Evolutionary conservation across 1,140 invertebrate species (phyloP), one percentile per base, ranked within the genome.

Genomic region (Aphaenogaster rudis): DNA sequence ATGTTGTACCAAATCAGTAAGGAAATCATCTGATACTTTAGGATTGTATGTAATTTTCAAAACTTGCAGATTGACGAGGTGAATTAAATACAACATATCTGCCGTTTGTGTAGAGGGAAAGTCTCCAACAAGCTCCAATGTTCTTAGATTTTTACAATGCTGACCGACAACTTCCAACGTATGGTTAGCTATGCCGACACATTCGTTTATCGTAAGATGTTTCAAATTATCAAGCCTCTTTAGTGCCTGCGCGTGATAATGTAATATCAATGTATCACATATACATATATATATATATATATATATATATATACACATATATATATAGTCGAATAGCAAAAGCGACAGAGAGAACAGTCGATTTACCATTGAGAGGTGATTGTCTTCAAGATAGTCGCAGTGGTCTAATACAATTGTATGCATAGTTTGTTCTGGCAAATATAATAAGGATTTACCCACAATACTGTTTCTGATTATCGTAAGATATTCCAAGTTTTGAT

Each of bases 401-500:
- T 82, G 3, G 6, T 69, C 11, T 8, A 95, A 80, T 61, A 88
- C 71, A 69, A 95, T 72, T 78, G 92, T 91, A 81, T 94, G 92
- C 0, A 95, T 78, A 17, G 86, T 88, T 57, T 94, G 86, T 3
- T 48, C 42, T n/a, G 94, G 94, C 28, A 95, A 84, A 54, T 72
- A 67, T 4, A 76, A 21, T 3, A 95, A 86, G 54, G 92, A 95
- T 21, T 86, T 93, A 33, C 94, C 94, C 42, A 33, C 89, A n/a
- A 95, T 91, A 66, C 72, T 50, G 71, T 87, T 88, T 15, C 69
- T 57, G 5, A 9, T n/a, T 5, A 95, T 86, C 88, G 90, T 91
- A 0, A 95, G 50, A 79, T 79, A 92, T 42, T 81, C 80, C 13
- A 95, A 81, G 33, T 94, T 93, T 57, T 72, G 86, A 78, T 94